Evolutionary conservation across 1,140 invertebrate species (phyloP), one percentile per base, ranked within the genome.

Genomic region (Brachionus angularis): DNA sequence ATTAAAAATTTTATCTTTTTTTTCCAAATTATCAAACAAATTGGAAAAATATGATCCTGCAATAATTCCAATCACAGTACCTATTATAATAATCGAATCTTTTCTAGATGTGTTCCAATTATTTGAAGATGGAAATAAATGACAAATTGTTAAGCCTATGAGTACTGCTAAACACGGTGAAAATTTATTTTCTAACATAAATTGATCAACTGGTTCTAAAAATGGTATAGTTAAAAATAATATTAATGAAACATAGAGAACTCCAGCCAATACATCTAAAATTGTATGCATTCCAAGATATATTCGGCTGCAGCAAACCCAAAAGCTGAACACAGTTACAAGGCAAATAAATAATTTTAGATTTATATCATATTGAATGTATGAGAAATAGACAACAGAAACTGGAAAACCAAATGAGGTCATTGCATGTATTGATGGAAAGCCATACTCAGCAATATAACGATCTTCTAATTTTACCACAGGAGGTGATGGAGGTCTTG

Each of bases 361-460:
- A 39, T 39, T 39, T 12, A 39, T n/a, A 39, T 39, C 34, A 39
- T 39, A 39, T 2, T n/a, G 34, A 12, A 12, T 8, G n/a, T 3
- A 7, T 39, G 34, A 39, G n/a, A 39, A n/a, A 3, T 12, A 8
- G 1, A 39, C 34, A 39, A 39, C 8, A 12, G 34, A 39, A 2
- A 39, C 10, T 39, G 34, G 34, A 3, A 39, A 12, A 39, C 34
- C 34, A 39, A n/a, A 8, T 39, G 34, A 8, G n/a, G 92, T 88
- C 89, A 93, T 91, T 3, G 91, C 91, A 83, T 95, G 91, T 2
- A 91, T 93, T 3, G 91, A 93, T 12, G 91, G 91, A 89, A 95
- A 91, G 25, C 91, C 91, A 84, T 91, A 93, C 79, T 93, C 91
- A 72, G 90, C 89, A 89, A 92, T 84, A 90, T 93, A 81, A 18